Evolutionary conservation across 2,113 vertebrate genomes (phyloP), one percentile per base, ranked within the genome.

Genomic region (Ophiodon elongatus): DNA sequence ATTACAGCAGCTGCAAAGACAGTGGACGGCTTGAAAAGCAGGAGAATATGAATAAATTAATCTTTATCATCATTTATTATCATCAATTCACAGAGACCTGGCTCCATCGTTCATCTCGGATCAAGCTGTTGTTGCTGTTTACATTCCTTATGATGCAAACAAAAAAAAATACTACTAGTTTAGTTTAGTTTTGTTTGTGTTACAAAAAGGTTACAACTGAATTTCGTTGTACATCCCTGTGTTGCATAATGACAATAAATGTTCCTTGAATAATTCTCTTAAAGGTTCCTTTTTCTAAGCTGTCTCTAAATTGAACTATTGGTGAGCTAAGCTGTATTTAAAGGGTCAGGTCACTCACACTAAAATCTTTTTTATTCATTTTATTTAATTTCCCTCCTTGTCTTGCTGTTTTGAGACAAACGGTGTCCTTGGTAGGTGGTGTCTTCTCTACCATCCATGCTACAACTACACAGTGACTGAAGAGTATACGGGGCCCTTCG

Each of bases 221-320:
- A 47, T 15, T 4, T 35, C 35, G 1, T 35, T 35, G 35, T 6
- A 6, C 35, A 35, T 35, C 35, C 6, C 35, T 39, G 37, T 39
- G 37, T 39, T 39, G 37, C 37, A 39, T 39, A 4, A 39, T 39
- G 2, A 39, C 9, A 39, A 39, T 39, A 9, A 39, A 39, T 14
- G 43, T 15, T 43, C 41, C 41, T 43, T 43, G 11, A 43, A 64
- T 15, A n/a, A 66, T 72, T 31, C 31, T 73, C 47, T 66, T 6
- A 9, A 65, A 14, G 23, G 2, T 29, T 60, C 29, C 19, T 31
- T 37, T 39, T 65, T 66, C 8, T 33, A 4, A 45, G 8, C n/a
- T 50, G 31, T 25, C 73, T 41, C 17, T 64, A 43, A 70, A 57
- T 52, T 73, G n/a, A 77, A 13, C n/a, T 37, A 21, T 66, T 31